Evolutionary conservation across 30 jellyfish, hydroid and myxozoan genomes (phyloP).

Genomic region (Sanderia malayensis): DNA sequence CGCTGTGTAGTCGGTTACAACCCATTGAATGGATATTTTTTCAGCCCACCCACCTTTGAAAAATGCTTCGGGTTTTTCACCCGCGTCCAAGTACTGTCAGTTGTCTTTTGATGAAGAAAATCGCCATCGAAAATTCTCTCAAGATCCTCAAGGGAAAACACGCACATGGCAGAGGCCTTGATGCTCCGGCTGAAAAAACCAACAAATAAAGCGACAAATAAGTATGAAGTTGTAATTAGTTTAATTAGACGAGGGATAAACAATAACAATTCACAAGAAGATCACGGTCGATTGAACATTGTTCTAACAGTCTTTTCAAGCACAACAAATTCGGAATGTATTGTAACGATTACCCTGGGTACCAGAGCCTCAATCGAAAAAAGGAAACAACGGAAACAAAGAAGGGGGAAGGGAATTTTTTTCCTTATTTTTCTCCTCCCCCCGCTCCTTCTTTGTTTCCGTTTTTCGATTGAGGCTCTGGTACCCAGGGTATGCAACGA

Average conservation of each 20-base stretch:
- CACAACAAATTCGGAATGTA: background rate
- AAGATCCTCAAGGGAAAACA: constrained; percentile 35
- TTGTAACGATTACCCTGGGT: background rate
- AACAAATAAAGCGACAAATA: too few relatives aligned
- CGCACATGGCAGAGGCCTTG: constrained; percentile 60
- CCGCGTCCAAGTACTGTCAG: constrained; percentile 24
- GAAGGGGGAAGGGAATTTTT: background rate
- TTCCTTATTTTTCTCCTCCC: background rate
- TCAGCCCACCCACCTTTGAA: constrained; percentile 57
- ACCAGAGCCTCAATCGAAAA: too few relatives aligned
- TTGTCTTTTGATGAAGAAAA: constrained; percentile 6
- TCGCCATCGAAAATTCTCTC: constrained; percentile 55
- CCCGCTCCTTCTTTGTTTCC: background rate
- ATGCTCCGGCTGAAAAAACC: constrained; percentile 44
- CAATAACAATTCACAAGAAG: too few relatives aligned
- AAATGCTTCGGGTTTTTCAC: constrained; percentile 52
- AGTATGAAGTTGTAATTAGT: too few relatives aligned
- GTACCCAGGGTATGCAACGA: background rate
- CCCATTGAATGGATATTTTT: too few relatives aligned
- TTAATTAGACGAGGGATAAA: background rate
- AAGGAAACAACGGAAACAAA: background rate
- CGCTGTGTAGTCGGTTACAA: too few relatives aligned
- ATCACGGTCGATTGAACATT: too few relatives aligned
- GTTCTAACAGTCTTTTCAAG: too few relatives aligned
- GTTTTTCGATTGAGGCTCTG: too few relatives aligned